These are phyloP conservation scores for Luperina testacea DNA, from an alignment of 2,888 invertebrate genomes.

Conservation along the genomic window DNA sequence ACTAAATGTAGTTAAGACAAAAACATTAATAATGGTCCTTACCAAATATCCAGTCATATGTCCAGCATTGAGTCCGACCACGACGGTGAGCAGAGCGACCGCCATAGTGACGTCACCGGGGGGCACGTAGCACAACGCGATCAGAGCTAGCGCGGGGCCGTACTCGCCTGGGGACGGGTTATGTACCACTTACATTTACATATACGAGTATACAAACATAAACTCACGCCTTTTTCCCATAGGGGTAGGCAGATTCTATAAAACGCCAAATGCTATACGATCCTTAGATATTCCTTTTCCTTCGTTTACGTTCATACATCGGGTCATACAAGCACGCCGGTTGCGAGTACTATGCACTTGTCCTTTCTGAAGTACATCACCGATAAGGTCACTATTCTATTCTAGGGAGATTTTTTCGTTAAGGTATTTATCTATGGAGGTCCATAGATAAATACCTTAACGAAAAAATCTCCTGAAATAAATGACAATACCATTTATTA, in stretches of 20 bases:
- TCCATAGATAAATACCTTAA: too few relatives aligned
- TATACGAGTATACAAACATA: not conserved
- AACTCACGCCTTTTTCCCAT: not conserved
- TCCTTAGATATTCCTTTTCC: not conserved
- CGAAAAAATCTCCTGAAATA: too few relatives aligned
- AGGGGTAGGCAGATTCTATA: too few relatives aligned
- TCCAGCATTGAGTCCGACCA: conserved; percentile 93
- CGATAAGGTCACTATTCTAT: too few relatives aligned
- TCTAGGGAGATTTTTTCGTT: too few relatives aligned
- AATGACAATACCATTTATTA: too few relatives aligned
- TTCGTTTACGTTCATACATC: too few relatives aligned
- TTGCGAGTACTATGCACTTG: too few relatives aligned
- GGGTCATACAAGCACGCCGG: too few relatives aligned
- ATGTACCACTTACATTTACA: not conserved
- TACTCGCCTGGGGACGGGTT: conserved; percentile 86
- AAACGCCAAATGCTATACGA: too few relatives aligned
- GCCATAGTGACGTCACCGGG: conserved; percentile 88
- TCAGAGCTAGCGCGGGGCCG: conserved; percentile 92
- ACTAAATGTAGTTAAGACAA: not conserved
- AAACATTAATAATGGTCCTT: conserved; percentile 4
- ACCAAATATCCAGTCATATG: conserved; percentile 93
- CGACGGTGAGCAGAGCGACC: conserved; percentile 91
- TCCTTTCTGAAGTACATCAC: too few relatives aligned
- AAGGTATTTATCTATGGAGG: too few relatives aligned
- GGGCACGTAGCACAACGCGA: conserved; percentile 90